Base-by-base conservation (phyloP, 1,140 invertebrate genomes). In the Pissodes strobi region DNA sequence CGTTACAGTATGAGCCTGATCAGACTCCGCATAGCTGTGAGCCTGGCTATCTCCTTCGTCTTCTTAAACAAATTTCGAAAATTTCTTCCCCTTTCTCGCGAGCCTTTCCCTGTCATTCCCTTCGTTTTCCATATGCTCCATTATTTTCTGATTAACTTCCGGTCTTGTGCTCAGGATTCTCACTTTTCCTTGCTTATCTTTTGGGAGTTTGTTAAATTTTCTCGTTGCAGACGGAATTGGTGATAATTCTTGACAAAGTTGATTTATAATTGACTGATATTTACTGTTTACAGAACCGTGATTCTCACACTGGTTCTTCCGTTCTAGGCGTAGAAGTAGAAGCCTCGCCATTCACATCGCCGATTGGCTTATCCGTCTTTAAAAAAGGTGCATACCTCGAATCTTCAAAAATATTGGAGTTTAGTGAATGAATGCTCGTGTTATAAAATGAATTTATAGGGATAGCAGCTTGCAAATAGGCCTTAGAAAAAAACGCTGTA, bases 341-440 rank as follows among this genome's bases (percentile, higher is more conserved):
- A 34, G 43, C 12, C 23, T 10, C 49, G 10, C 5, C 49, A 52
- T 22, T 23, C n/a, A 17, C 34, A 37, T 48, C 27, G 39, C n/a
- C 19, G 30, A 61, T 39, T 37, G 27, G 51, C 23, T 12, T 56
- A 6, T 48, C 30, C 9, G 51, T 51, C 9, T 18, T 39, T 45
- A 48, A 18, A 27, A 46, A 27, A 6, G 37, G 25, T 10, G 21
- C 18, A 49, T 52, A 57, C 55, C 6, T 12, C 25, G 37, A 57
- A 21, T 69, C 51, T 12, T 43, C 19, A 56, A 68, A 69, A 59
- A 59, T 56, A 1, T 69, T 25, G 38, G 15, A 8, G 45, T 70
- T 52, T 19, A 61, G 34, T n/a, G 58, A 63, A 38, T 9, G 46
- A 39, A 69, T 68, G 19, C 58, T 55, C 15, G 65, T 68, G 10